Evolutionary conservation across 2,888 invertebrate species (phyloP).

Genomic region (Thereva nobilitata): DNA sequence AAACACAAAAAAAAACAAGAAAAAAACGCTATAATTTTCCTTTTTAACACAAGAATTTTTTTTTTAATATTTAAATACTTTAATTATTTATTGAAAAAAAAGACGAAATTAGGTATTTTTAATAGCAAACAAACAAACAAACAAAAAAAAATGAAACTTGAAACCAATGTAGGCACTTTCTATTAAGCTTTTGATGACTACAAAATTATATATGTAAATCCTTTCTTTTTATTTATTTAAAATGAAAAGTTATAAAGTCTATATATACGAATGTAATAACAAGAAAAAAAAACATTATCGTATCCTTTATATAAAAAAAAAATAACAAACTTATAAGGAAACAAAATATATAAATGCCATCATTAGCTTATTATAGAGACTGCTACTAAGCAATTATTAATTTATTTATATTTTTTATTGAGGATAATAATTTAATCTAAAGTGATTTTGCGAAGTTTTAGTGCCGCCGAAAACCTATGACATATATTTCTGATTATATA

Average conservation of each 20-base stretch:
- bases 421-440: constrained; percentile 15
- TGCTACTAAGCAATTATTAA: constrained; percentile 9
- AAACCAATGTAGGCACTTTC: constrained; percentile 35
- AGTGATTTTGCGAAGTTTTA: constrained; percentile 1
- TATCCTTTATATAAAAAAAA: not conserved
- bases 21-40: constrained; percentile 6
- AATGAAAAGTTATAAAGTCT: no score
- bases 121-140: constrained; percentile 3
- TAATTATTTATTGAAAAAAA: constrained; percentile 37
- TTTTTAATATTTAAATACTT: constrained; percentile 18
- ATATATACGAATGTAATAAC: not conserved
- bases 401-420: constrained; percentile 15
- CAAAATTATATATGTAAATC: not conserved
- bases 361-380: constrained; percentile 27
- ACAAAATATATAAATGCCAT: constrained; percentile 11
- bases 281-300: not conserved
- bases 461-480: not conserved
- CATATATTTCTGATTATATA: no score
- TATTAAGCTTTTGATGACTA: constrained; percentile 38
- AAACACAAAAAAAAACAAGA: constrained; percentile 12
- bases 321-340: no score
- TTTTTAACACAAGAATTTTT: constrained; percentile 22
- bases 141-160: not conserved
- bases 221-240: no score
- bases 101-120: constrained; percentile 20